A percentile compares a stretch with the other conserved stretches of the same genome.
These are phyloP conservation scores for Promerops cafer DNA, from an alignment of 2,113 vertebrate genomes.

Conservation along the genomic window DNA sequence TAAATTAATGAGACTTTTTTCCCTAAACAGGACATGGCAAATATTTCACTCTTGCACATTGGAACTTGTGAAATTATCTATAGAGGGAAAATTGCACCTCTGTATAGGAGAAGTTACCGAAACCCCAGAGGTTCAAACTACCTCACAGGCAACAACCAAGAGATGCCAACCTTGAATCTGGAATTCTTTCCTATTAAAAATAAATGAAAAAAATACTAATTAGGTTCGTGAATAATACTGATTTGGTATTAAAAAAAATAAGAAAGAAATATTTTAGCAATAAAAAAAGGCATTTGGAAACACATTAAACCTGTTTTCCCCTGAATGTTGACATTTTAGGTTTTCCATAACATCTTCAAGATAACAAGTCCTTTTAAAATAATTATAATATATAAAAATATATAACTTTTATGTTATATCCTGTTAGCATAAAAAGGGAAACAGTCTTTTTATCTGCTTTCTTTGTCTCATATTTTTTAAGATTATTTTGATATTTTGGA, in stretches of 20 bases:
- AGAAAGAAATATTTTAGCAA: background rate
- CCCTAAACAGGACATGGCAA: background rate
- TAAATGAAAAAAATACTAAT: background rate
- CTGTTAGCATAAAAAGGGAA: background rate
- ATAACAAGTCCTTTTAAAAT: background rate
- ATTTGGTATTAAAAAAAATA: background rate
- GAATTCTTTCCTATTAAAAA: background rate
- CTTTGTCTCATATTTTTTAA: background rate
- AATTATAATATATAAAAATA: too few species aligned
- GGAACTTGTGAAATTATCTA: background rate
- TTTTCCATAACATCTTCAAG: background rate
- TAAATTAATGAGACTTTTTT: background rate
- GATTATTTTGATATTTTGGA: background rate
- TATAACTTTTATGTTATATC: background rate
- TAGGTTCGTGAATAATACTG: background rate
- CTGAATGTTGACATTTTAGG: background rate
- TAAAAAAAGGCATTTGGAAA: background rate
- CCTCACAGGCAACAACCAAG: background rate
- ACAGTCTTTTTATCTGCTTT: background rate
- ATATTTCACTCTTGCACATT: background rate
- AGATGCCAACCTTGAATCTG: background rate
- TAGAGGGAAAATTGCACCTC: rapidly evolving
- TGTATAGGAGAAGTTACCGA: background rate
- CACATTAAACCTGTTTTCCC: background rate
- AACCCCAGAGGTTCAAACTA: background rate